Evolutionary conservation across 2,797 vertebrate genomes (phyloP).

Genomic region (Sparidentex hasta): DNA sequence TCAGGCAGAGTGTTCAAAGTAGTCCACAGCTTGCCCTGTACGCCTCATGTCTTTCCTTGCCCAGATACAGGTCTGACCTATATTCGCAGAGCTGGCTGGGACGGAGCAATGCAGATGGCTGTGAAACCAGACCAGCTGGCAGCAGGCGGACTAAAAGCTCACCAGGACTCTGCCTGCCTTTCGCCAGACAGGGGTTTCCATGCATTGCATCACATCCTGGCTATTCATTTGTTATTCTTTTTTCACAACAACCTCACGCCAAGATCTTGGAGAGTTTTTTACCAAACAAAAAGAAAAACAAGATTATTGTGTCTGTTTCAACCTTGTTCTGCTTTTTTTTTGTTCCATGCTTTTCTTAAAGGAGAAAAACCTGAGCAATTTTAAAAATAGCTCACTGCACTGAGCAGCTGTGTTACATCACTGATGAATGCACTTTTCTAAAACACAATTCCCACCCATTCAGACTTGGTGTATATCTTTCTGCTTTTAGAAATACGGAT

Average conservation of each 20-base stretch:
- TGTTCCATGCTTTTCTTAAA: constrained; percentile 15
- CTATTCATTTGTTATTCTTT: constrained; percentile 56
- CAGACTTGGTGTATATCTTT: not conserved
- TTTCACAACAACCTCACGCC: constrained; percentile 53
- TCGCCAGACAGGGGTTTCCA: constrained; percentile 73
- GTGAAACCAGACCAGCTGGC: constrained; percentile 75
- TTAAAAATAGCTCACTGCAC: constrained; percentile 70
- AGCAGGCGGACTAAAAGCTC: constrained; percentile 45
- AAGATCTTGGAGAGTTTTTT: constrained; percentile 20
- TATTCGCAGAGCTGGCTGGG: constrained; percentile 70
- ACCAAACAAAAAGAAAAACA: not conserved
- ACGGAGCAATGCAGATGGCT: constrained; percentile 54
- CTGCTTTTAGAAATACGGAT: constrained; percentile 23
- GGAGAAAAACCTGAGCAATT: constrained; percentile 32
- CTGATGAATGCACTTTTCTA: constrained; percentile 20
- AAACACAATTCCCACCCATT: constrained; percentile 6
- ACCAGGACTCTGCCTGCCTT: constrained; percentile 53
- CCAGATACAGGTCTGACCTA: constrained; percentile 81
- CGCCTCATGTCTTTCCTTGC: constrained; percentile 61
- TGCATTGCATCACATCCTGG: constrained; percentile 77
- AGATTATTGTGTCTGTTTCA: constrained; percentile 18
- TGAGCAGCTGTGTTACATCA: constrained; percentile 59
- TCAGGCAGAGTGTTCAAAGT: constrained; percentile 38
- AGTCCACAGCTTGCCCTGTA: constrained; percentile 45
- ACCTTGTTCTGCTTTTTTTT: constrained; percentile 24